phyloP scores from a whole-genome alignment of 2,797 vertebrate species.

The Eremophila alpestris region DNA sequence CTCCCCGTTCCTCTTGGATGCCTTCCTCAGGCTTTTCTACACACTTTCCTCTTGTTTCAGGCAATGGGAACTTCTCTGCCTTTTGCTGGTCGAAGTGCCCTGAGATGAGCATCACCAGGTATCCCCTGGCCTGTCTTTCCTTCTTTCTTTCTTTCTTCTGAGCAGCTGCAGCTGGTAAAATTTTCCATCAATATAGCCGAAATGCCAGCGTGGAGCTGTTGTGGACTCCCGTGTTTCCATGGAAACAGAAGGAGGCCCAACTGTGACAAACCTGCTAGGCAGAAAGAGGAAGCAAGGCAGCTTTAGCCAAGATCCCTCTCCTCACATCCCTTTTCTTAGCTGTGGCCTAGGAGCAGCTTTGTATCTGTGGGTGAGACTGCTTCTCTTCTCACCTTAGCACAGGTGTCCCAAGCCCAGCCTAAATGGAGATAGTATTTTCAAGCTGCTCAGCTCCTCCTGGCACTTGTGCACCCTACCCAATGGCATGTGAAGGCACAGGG shows the following conservation, averaged over 20 bases:
- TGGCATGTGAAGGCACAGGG: accelerated
- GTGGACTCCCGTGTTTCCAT: slow-evolving; percentile 67
- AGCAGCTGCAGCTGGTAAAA: slow-evolving; percentile 42
- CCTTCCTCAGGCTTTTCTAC: neutral
- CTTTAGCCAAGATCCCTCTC: neutral
- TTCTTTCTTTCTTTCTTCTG: neutral
- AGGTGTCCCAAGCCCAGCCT: neutral
- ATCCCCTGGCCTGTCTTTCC: neutral
- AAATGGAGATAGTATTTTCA: neutral
- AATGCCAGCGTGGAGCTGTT: slow-evolving; percentile 48
- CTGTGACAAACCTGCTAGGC: slow-evolving; percentile 67
- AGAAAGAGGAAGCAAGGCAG: slow-evolving; percentile 31
- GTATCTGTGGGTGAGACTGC: neutral
- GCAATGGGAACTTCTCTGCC: neutral
- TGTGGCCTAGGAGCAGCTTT: neutral
- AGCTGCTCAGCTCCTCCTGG: neutral
- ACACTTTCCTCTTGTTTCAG: neutral
- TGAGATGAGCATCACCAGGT: neutral
- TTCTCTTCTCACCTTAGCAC: neutral
- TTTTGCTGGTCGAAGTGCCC: neutral
- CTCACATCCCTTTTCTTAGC: neutral
- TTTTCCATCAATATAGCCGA: slow-evolving; percentile 40
- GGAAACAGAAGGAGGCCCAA: slow-evolving; percentile 68
- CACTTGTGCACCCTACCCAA: neutral
- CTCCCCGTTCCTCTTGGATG: neutral